phyloP scores from a whole-genome alignment of 2,113 vertebrate species.

The Silurus glanis region DNA sequence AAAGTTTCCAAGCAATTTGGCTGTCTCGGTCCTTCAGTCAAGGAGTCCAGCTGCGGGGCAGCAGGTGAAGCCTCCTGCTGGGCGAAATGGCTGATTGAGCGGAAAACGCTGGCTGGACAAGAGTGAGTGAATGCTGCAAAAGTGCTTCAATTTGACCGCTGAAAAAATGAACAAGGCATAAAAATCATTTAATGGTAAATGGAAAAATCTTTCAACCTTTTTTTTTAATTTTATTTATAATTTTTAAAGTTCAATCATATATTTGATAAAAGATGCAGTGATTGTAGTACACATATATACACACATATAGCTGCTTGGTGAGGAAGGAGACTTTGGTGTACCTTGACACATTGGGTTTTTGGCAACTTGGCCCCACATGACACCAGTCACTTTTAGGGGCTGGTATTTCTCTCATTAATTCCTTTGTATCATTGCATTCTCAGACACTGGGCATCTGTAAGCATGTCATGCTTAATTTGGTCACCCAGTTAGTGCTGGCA shows the following conservation, averaged over 20 bases:
- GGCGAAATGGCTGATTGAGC: conserved; percentile 3
- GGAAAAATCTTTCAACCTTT: too few relatives aligned
- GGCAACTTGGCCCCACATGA: neutral
- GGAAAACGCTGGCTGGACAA: neutral
- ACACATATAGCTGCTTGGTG: neutral
- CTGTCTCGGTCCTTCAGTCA: neutral
- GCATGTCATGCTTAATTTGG: conserved; percentile 34
- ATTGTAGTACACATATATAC: too few relatives aligned
- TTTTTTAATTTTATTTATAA: too few relatives aligned
- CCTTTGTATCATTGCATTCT: conserved; percentile 25
- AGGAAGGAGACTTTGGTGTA: too few relatives aligned
- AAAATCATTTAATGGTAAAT: neutral
- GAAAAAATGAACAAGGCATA: neutral
- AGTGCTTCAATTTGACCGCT: neutral
- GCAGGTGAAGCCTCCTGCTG: neutral
- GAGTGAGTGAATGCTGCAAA: neutral
- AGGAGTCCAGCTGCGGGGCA: neutral
- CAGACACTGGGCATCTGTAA: conserved; percentile 15
- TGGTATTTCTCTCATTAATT: conserved; percentile 13
- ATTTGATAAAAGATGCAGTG: neutral
- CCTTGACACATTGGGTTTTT: neutral
- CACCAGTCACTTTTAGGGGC: neutral
- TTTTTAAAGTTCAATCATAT: neutral
- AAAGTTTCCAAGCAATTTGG: conserved; percentile 6
- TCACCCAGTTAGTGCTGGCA: conserved; percentile 40